phyloP scores from a whole-genome alignment of 2,888 invertebrate genomes.

The Drosophila paramelanica region DNA sequence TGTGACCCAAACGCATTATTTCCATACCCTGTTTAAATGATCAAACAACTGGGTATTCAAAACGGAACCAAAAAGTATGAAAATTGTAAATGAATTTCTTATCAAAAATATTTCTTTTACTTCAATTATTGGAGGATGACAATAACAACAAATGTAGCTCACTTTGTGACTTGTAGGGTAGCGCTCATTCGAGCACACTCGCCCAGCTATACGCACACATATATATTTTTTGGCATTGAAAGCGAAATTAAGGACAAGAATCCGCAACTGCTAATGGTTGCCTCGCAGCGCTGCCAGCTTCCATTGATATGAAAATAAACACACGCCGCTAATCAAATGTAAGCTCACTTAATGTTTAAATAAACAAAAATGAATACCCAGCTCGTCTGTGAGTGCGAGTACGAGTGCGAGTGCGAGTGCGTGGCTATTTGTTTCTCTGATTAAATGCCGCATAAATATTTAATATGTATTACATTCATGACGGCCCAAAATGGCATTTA shows the following conservation, averaged over 20 bases:
- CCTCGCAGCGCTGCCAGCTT: slow-evolving; percentile 5
- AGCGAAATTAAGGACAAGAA: slow-evolving; percentile 23
- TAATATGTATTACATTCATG: slow-evolving; percentile 35
- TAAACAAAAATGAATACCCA: slow-evolving; percentile 45
- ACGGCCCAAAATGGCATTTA: slow-evolving; percentile 60
- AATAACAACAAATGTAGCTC: no score
- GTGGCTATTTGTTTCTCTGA: slow-evolving; percentile 33
- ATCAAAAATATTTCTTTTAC: no score
- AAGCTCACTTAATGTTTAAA: slow-evolving; percentile 71
- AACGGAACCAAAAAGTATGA: neutral
- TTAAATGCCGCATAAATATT: slow-evolving; percentile 72
- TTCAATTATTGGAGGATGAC: no score
- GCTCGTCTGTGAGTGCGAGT: neutral
- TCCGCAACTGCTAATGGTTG: slow-evolving; percentile 12
- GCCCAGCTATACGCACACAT: neutral
- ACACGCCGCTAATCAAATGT: slow-evolving; percentile 67
- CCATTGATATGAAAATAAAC: slow-evolving; percentile 62
- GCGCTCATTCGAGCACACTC: neutral
- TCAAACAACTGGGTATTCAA: neutral
- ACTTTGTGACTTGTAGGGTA: neutral
- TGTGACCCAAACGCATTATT: slow-evolving; percentile 55
- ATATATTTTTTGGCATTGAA: slow-evolving; percentile 17
- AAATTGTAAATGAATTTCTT: no score
- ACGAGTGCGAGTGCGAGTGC: neutral
- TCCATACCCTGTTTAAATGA: slow-evolving; percentile 22